phyloP scores from a whole-genome alignment of 2,797 vertebrate species.

The Petrocephalus schoutedeni region DNA sequence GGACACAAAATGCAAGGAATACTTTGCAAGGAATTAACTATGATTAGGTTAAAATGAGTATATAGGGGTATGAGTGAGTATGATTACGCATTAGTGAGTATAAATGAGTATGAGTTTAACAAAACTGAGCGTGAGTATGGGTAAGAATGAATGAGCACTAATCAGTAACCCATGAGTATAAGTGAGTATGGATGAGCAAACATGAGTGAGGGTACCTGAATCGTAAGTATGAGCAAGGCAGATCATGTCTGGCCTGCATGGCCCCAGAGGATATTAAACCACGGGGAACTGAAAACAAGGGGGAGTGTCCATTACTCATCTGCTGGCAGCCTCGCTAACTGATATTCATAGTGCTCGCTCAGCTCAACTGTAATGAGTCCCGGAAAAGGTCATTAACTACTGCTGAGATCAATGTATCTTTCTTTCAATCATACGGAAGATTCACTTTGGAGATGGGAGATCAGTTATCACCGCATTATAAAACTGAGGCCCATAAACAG shows the following conservation, averaged over 20 bases:
- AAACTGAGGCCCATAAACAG: too few relatives aligned
- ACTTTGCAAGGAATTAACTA: neutral
- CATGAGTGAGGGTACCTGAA: neutral
- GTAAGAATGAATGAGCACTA: neutral
- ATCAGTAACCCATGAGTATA: neutral
- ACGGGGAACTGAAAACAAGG: neutral
- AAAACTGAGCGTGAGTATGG: neutral
- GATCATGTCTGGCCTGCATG: neutral
- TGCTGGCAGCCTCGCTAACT: neutral
- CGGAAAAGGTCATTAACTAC: conserved; percentile 9
- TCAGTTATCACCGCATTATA: neutral
- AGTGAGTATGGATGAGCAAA: neutral
- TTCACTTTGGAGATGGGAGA: conserved; percentile 8
- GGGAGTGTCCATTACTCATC: neutral
- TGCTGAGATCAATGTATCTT: neutral
- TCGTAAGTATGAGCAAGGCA: neutral
- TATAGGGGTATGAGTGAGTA: neutral
- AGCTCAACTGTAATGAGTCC: neutral
- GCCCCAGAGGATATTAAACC: neutral
- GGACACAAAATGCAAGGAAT: neutral
- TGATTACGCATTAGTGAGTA: neutral
- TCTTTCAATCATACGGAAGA: neutral
- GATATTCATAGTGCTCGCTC: neutral
- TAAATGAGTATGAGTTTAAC: neutral
- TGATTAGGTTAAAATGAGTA: neutral